Evolutionary conservation across 1,140 invertebrate genomes (phyloP), one percentile per base, ranked within the genome.

Genomic region (Nixonia krombeini): DNA sequence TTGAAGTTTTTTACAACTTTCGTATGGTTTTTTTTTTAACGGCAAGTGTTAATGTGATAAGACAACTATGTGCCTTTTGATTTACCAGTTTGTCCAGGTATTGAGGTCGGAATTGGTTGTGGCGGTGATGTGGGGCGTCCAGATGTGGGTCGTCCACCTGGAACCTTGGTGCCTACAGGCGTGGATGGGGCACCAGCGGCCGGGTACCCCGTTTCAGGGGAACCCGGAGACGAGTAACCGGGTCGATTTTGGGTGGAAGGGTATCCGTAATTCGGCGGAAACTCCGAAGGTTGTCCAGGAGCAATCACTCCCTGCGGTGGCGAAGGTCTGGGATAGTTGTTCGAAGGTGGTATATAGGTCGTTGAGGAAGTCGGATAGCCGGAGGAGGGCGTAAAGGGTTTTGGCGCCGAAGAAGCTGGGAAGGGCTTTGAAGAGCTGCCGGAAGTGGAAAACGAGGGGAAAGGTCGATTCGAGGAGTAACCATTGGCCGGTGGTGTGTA

Each of bases 311-410:
- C 55, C 28, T 18, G 45, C 28, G 23, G 7, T 23, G 63, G 29
- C 1, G 35, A 15, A 3, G 44, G 45, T 47, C 21, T 21, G 18
- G 56, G n/a, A 68, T 64, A 9, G 63, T 21, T 12, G 52, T n/a
- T n/a, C n/a, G 47, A 17, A 18, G 79, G 74, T 12, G 78, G 74
- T 7, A 79, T 51, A 41, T 79, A 85, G n/a, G 84, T 75, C 1
- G 85, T 77, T n/a, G n/a, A n/a, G 0, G 80, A 82, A 26, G 69
- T 46, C 0, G 76, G 31, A 51, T 49, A 38, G 12, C 61, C 57
- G 2, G 58, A 46, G 1, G 51, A 70, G 23, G 63, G 66, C 21
- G 57, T 78, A 50, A 63, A 69, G 62, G 59, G 78, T 72, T 50
- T 65, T 23, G 41, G 71, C 12, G 61, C 65, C 3, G 28, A 41